Evolutionary conservation across 2,888 invertebrate species (phyloP).

Genomic region (Ochlodes sylvanus): DNA sequence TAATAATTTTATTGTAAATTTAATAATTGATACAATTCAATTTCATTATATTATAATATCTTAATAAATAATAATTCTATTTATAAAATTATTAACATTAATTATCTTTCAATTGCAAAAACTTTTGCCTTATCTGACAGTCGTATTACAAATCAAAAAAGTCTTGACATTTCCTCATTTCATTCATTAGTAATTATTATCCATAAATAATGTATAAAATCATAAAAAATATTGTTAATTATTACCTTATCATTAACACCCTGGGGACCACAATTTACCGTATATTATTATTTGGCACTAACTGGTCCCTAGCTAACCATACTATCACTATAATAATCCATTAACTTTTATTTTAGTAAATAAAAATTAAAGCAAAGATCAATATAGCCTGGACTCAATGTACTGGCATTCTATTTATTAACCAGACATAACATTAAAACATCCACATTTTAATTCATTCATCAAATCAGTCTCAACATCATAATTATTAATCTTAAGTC

Average conservation of each 20-base stretch:
- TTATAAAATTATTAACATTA: conserved; percentile 8
- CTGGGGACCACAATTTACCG: background rate
- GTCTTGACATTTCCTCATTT: conserved; percentile 4
- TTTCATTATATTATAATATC: background rate
- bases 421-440: conserved; percentile 1
- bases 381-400: background rate
- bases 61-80: conserved; percentile 12
- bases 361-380: conserved; percentile 12
- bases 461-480: conserved; percentile 26
- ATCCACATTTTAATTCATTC: conserved; percentile 3
- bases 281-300: background rate
- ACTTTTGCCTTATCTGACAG: conserved; percentile 2
- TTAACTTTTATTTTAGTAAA: background rate
- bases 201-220: conserved; percentile 44
- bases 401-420: background rate
- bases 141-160: conserved; percentile 7
- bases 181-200: conserved; percentile 51
- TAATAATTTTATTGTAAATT: conserved; percentile 7
- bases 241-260: conserved; percentile 11
- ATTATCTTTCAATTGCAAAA: background rate
- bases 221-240: conserved; percentile 40
- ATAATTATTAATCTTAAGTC: background rate
- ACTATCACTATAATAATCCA: background rate
- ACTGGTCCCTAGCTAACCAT: conserved; percentile 1
- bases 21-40: conserved; percentile 6